These are phyloP conservation scores for Heliocidaris erythrogramma DNA, from an alignment of 35 echinoderm and acorn worm genomes.

Conservation along the genomic window DNA sequence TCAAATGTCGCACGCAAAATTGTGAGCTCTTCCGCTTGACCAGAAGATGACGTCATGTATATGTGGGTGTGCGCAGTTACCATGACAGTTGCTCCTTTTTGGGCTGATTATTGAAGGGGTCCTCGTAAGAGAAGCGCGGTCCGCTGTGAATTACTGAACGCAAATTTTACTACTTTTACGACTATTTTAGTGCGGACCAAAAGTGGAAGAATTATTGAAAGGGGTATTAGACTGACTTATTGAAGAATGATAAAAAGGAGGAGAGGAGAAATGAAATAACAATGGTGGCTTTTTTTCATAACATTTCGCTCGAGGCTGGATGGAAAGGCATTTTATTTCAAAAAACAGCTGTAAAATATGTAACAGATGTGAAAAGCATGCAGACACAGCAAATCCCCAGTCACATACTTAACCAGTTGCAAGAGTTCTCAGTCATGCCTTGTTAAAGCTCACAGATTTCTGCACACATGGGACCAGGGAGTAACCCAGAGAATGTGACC, in stretches of 20 bases:
- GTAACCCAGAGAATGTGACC: not conserved
- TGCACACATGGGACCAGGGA: not conserved
- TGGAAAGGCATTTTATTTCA: not conserved
- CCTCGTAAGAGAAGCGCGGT: no score
- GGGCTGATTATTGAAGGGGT: no score
- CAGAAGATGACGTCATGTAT: no score
- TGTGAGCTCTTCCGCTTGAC: no score
- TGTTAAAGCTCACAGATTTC: not conserved
- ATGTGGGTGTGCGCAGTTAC: no score
- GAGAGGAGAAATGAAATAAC: not conserved
- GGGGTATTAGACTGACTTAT: no score
- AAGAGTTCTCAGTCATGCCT: not conserved
- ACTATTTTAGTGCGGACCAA: no score
- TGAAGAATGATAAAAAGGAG: not conserved
- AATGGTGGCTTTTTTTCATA: not conserved
- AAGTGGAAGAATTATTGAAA: no score
- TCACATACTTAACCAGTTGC: not conserved
- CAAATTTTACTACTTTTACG: no score
- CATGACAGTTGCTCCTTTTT: no score
- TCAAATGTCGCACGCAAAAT: no score
- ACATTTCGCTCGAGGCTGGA: not conserved
- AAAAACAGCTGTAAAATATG: not conserved
- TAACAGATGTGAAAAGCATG: not conserved
- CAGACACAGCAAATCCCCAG: not conserved
- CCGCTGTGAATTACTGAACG: no score